Percentiles rank a stretch among this genome's conserved stretches.
Evolutionary conservation across 30 jellyfish, hydroid and myxozoan species (phyloP).

Genomic region (Cassiopea andromeda): DNA sequence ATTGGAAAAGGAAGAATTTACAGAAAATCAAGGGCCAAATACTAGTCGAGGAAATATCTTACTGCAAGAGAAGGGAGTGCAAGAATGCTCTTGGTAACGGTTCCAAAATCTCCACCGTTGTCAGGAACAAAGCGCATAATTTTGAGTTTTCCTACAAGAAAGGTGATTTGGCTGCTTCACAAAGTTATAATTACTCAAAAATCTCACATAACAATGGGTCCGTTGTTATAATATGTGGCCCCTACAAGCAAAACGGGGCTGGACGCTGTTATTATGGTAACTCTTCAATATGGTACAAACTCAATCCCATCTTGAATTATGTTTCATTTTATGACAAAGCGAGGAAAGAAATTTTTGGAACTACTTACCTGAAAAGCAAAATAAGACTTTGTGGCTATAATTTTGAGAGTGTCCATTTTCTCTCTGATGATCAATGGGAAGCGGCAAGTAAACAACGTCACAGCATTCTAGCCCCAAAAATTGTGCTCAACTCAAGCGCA

Average conservation of each 20-base stretch:
- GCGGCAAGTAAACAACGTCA: not conserved
- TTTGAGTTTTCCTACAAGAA: not conserved
- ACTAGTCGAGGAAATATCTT: constrained; percentile 7
- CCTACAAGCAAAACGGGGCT: not conserved
- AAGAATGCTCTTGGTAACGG: not conserved
- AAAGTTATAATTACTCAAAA: not conserved
- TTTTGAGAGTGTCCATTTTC: not conserved
- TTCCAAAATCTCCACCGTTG: not conserved
- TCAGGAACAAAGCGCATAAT: not conserved
- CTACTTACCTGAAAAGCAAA: not conserved
- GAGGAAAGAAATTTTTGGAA: constrained; percentile 11
- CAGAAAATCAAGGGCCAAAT: not conserved
- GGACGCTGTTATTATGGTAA: constrained; percentile 15
- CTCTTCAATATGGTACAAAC: not conserved
- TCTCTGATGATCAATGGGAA: constrained; percentile 17
- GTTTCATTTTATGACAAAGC: not conserved
- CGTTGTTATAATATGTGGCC: constrained; percentile 17
- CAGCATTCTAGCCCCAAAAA: not conserved
- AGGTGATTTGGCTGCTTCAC: not conserved
- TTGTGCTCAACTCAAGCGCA: not conserved
- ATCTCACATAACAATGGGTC: not conserved
- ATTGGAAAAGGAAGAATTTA: not conserved
- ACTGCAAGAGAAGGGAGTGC: constrained; percentile 19
- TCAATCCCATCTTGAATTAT: not conserved
- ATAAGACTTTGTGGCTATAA: not conserved